Evolutionary conservation across 2,797 vertebrate species (phyloP).

Genomic region (Aldrovandia affinis): DNA sequence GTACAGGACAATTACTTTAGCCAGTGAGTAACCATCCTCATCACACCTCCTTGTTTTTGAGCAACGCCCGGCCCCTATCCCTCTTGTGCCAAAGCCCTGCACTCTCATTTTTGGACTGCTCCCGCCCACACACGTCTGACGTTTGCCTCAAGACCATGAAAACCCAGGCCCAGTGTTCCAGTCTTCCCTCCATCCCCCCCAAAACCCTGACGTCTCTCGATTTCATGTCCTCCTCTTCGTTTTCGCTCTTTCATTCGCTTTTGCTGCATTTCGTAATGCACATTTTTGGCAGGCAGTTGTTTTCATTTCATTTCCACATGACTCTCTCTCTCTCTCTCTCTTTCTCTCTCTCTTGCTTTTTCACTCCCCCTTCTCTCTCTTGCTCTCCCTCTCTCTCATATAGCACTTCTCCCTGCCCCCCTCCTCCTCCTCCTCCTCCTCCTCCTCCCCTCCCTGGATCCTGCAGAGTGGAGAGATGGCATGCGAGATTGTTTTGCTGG

Average conservation of each 20-base stretch:
- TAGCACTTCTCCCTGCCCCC: neutral
- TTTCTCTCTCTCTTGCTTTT: neutral
- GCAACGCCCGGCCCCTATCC: neutral
- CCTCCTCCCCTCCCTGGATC: neutral
- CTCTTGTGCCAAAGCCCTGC: too few species aligned
- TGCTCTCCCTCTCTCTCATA: neutral
- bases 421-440: neutral
- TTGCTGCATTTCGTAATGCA: neutral
- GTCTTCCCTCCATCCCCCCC: neutral
- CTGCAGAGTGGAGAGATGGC: conserved; percentile 23
- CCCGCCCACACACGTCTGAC: neutral
- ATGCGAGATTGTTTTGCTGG: conserved; percentile 8
- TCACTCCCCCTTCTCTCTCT: neutral
- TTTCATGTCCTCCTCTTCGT: neutral
- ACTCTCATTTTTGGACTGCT: neutral
- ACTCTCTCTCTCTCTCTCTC: neutral
- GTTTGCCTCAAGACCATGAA: neutral
- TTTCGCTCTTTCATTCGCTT: neutral
- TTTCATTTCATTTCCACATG: neutral
- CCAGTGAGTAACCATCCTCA: neutral
- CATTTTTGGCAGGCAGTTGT: neutral
- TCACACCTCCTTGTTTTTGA: neutral
- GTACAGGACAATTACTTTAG: neutral
- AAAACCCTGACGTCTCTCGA: neutral
- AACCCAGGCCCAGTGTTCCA: neutral